Evolutionary conservation across 2,888 invertebrate genomes (phyloP).

Genomic region (Hydrotaea cyrtoneurina): DNA sequence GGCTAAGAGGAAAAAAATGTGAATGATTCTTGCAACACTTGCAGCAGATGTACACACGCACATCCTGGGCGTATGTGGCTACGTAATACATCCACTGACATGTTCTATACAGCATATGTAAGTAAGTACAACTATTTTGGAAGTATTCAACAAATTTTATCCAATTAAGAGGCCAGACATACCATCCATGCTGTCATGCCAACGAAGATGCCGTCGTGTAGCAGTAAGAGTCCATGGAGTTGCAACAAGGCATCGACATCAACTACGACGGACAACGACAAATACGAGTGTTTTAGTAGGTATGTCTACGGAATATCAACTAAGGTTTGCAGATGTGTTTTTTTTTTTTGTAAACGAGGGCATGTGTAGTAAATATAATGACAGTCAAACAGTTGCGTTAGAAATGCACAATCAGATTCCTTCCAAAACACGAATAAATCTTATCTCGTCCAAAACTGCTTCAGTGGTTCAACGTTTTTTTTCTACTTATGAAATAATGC

Average conservation of each 20-base stretch:
- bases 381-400: too few relatives aligned
- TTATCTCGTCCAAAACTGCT: too few relatives aligned
- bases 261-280: not conserved
- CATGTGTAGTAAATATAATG: too few relatives aligned
- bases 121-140: slow-evolving; percentile 9
- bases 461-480: too few relatives aligned
- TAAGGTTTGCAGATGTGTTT: not conserved
- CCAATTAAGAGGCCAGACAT: slow-evolving; percentile 54
- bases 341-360: too few relatives aligned
- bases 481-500: too few relatives aligned
- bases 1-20: not conserved
- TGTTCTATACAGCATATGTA: not conserved
- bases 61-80: not conserved
- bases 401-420: too few relatives aligned
- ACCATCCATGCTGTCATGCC: slow-evolving; percentile 12
- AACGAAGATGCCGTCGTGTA: too few relatives aligned
- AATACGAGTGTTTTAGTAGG: not conserved
- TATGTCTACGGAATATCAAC: not conserved
- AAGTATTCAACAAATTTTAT: slow-evolving; percentile 46
- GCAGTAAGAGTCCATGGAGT: too few relatives aligned
- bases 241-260: not conserved
- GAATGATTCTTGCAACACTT: not conserved
- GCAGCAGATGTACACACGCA: not conserved
- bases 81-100: not conserved
- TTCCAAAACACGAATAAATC: too few relatives aligned